Evolutionary conservation across 64 coral and sea anemone genomes (phyloP), one percentile per base, ranked within the genome.

Genomic region (Porites australiensis): DNA sequence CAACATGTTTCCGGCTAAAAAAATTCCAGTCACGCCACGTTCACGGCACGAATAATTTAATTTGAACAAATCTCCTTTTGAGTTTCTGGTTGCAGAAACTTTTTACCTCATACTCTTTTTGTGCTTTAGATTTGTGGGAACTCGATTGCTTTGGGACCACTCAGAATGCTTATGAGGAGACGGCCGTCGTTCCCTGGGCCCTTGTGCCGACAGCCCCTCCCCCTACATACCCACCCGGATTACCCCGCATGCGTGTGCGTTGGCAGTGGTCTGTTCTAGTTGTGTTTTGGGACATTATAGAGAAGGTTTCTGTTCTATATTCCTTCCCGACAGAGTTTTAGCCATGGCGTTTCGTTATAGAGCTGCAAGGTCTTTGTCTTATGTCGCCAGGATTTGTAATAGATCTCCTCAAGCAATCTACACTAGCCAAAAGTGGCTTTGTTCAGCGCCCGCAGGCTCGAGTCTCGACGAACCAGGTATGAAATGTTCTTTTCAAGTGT

Each of bases 281-380:
- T 7, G 3, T 57, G 53, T 57, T 5, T 8, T 86, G 9, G 21
- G 12, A 13, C 22, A 46, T 6, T 4, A n/a, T 6, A 76, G 14
- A 64, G 21, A 52, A 45, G 12, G 44, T 14, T 52, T 62, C 18
- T 58, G 27, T 37, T 37, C 87, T 86, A 55, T 3, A 13, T 51
- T 50, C 6, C 8, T 13, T 69, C 16, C 16, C 61, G 47, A 16
- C 44, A 84, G 87, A 57, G 9, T 47, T 51, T 10, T 72, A 65
- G 11, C 45, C 55, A 94, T 94, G 92, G 92, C 92, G 43, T 94
- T 89, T 47, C 92, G 92, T 54, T 67, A 70, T 89, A 79, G 87
- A 75, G 65, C 84, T 82, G 74, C 92, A 16, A 89, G 70, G 20
- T 84, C 92, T n/a, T 68, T 94, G 52, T 52, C 67, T 20, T 69